A percentile compares a stretch with the other conserved stretches of the same genome.
phyloP scores from a whole-genome alignment of 2,113 vertebrate genomes.

The Synchiropus splendidus region DNA sequence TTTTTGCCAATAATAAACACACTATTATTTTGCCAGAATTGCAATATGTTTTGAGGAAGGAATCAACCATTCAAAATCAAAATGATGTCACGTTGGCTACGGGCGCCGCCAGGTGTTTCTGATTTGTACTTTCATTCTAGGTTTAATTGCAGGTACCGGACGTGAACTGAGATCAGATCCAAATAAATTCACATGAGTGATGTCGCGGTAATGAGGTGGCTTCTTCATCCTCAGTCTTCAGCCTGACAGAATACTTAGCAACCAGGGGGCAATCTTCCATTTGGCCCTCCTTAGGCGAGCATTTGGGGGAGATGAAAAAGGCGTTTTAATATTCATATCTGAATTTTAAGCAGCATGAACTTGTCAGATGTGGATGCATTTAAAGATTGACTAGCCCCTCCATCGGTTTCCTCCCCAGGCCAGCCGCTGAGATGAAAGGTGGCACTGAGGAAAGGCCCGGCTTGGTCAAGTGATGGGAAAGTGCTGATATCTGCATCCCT shows the following conservation, averaged over 20 bases:
- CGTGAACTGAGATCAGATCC: background rate
- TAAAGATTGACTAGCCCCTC: slow-evolving; percentile 59
- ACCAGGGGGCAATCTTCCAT: slow-evolving; percentile 17
- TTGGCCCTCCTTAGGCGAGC: slow-evolving; percentile 24
- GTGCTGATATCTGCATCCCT: slow-evolving; percentile 63
- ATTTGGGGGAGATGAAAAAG: slow-evolving; percentile 31
- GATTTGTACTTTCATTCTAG: too few relatives aligned
- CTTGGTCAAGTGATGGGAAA: slow-evolving; percentile 59
- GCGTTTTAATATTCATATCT: slow-evolving; percentile 58
- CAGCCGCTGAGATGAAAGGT: slow-evolving; percentile 67
- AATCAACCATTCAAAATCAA: too few relatives aligned
- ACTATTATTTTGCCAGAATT: too few relatives aligned
- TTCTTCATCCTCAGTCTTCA: slow-evolving; percentile 17
- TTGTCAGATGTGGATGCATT: slow-evolving; percentile 50
- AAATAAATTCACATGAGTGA: slow-evolving; percentile 10
- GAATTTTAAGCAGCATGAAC: slow-evolving; percentile 48
- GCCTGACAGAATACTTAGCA: slow-evolving; percentile 25
- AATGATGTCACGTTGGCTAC: too few relatives aligned
- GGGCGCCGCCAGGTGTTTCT: too few relatives aligned
- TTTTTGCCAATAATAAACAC: too few relatives aligned
- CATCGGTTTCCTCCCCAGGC: slow-evolving; percentile 50
- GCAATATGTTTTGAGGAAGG: too few relatives aligned
- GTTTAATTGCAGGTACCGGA: too few relatives aligned
- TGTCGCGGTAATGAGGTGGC: slow-evolving; percentile 16
- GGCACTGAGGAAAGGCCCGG: slow-evolving; percentile 42